Percentiles rank a stretch among this genome's conserved stretches.
Conservation (phyloP, 2,797 vertebrate genomes). For the Garrulus glandarius region DNA sequence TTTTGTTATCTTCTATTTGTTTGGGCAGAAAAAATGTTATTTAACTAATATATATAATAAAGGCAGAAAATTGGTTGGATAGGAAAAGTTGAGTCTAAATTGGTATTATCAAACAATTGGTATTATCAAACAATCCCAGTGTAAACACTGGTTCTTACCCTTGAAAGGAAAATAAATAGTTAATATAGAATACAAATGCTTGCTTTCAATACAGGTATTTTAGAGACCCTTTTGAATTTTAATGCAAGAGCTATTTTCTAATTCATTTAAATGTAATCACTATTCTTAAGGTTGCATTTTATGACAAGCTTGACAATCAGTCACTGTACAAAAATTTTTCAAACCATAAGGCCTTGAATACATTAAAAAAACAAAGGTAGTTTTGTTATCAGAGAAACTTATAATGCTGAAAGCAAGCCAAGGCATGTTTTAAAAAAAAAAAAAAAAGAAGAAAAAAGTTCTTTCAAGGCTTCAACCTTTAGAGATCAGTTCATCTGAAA, state of each 20-base stretch:
- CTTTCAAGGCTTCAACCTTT: conserved; percentile 31
- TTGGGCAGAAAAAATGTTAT: background rate
- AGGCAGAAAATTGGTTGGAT: background rate
- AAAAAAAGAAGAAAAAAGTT: background rate
- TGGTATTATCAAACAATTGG: background rate
- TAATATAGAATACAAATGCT: background rate
- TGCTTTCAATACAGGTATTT: background rate
- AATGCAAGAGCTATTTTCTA: background rate
- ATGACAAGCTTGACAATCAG: conserved; percentile 28
- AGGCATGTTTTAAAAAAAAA: fast-evolving
- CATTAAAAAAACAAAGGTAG: background rate
- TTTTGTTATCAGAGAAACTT: background rate
- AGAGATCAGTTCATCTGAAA: conserved; percentile 16
- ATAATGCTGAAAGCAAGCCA: background rate
- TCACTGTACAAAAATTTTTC: background rate
- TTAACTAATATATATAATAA: background rate
- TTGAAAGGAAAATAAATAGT: background rate
- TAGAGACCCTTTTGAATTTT: background rate
- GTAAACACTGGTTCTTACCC: background rate
- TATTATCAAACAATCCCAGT: background rate
- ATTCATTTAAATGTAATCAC: conserved; percentile 18
- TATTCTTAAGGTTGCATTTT: background rate
- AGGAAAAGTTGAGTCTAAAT: background rate
- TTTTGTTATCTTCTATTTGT: background rate
- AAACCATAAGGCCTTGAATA: background rate